Evolutionary conservation across 2,113 vertebrate genomes (phyloP), one percentile per base, ranked within the genome.

Genomic region (Atherinomorus stipes): DNA sequence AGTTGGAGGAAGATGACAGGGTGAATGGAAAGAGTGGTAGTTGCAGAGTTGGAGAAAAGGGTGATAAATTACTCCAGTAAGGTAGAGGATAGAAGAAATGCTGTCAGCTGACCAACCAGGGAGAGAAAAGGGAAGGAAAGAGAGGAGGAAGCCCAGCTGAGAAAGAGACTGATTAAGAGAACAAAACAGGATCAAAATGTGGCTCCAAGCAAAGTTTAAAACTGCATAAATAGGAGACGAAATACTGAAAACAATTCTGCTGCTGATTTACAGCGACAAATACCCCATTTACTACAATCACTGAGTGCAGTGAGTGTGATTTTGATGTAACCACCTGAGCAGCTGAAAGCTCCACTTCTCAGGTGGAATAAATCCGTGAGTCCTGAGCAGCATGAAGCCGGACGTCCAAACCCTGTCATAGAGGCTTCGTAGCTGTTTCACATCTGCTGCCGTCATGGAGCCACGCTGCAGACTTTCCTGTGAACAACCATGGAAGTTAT

Each of bases 31-130:
- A 51, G 62, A 64, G 62, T 0, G 13, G 56, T 57, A 58, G 68
- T 76, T 42, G 51, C 44, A 76, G 71, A 64, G 51, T 42, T 25
- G 66, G 60, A 70, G 71, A 40, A 52, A 44, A 2, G n/a, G 72
- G 71, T 80, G 81, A 86, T 83, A 80, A 71, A 69, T 85, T 60
- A 85, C 76, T 72, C 49, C 67, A 59, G 70, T 4, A 13, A 56
- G 71, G 49, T 34, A n/a, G 64, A 79, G 58, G 74, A 64, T 49
- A 71, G 70, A 68, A 65, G 66, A 64, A 13, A 19, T 0, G 42
- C 64, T 78, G 87, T 86, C 87, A 86, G 79, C 54, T 26, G 68
- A 56, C 70, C 73, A 76, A 80, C 78, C 87, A 80, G 65, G 61
- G 78, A 64, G 73, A 71, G 73, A 72, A 71, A 53, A 34, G 57